Base-by-base conservation (phyloP, 2,888 invertebrate species). In the Phaedon cochleariae region DNA sequence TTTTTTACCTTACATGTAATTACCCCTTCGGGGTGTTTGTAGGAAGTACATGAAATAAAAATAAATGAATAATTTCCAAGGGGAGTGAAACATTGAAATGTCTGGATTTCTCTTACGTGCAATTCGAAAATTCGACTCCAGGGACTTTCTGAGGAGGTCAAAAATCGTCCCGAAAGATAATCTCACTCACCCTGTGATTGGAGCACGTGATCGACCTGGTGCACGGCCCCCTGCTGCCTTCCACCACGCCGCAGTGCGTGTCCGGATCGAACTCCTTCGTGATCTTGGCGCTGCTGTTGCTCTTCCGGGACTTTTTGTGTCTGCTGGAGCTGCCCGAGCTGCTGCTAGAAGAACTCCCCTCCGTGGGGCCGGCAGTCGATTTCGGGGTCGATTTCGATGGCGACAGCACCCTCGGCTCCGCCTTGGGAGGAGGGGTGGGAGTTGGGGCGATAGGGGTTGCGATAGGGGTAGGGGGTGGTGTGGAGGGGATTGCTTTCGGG, bases 241-340 rank as follows among this genome's bases (percentile, higher is more conserved):
- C 89, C 73, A 88, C 83, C 15, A 94, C 94, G 1, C 94, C 95
- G 81, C 94, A 94, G 80, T 94, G 94, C 73, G 91, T 89, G 80
- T 94, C 91, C 17, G 94, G 90, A 82, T 94, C 92, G 83, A 92
- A 94, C 79, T 92, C 91, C 66, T 76, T 77, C 18, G 73, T 69
- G 21, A 68, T 65, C 69, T 73, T 77, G 57, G 73, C 71, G 58
- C 64, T 74, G 53, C 65, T 73, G 67, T 74, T 79, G 49, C 72
- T 75, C 48, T 73, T 76, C 52, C 63, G 67, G 18, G 68, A 70
- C 53, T 70, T 69, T 57, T 70, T 69, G 53, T 65, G 62, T 26
- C 65, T 66, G 55, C 68, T 69, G 62, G 69, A 69, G 59, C 59
- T 67, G 46, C 64, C 58, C n/a, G n/a, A n/a, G 53, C 59, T 65